Percentiles rank a stretch among this genome's conserved stretches.
These are phyloP conservation scores for Orestias chungarensis DNA, from an alignment of 2,797 vertebrate species.

Conservation along the genomic window DNA sequence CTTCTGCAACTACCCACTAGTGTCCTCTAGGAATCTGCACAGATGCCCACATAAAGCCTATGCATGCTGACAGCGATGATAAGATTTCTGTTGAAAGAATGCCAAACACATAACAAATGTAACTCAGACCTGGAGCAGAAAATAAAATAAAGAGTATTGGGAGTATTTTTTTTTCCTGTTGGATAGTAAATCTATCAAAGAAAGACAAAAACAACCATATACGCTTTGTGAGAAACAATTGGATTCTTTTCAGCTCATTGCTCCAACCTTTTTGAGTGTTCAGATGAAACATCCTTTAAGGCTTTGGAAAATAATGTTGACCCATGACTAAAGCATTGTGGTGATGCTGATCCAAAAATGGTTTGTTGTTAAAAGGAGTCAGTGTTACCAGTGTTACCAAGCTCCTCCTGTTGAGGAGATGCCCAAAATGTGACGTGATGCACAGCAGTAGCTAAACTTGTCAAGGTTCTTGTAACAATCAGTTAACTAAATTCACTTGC, in stretches of 20 bases:
- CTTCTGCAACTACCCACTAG: background rate
- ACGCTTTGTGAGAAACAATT: background rate
- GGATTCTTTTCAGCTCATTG: background rate
- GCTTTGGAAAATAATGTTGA: background rate
- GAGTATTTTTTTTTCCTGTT: background rate
- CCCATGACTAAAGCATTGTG: background rate
- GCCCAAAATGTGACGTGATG: no score
- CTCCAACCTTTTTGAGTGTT: background rate
- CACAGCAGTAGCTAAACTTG: no score
- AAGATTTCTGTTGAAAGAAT: background rate
- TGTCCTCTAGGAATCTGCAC: background rate
- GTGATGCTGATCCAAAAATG: background rate
- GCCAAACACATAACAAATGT: background rate
- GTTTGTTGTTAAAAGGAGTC: background rate
- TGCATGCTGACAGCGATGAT: background rate
- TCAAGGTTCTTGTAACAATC: no score
- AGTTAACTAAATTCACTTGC: no score
- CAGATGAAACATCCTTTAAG: background rate
- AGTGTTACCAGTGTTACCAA: no score
- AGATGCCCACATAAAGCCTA: background rate
- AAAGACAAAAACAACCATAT: background rate
- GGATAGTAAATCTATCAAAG: background rate
- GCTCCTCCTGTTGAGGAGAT: no score
- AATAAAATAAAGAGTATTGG: background rate
- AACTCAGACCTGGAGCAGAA: background rate